Evolutionary conservation across 2,888 invertebrate species (phyloP).

Genomic region (Yponomeuta evonymella): DNA sequence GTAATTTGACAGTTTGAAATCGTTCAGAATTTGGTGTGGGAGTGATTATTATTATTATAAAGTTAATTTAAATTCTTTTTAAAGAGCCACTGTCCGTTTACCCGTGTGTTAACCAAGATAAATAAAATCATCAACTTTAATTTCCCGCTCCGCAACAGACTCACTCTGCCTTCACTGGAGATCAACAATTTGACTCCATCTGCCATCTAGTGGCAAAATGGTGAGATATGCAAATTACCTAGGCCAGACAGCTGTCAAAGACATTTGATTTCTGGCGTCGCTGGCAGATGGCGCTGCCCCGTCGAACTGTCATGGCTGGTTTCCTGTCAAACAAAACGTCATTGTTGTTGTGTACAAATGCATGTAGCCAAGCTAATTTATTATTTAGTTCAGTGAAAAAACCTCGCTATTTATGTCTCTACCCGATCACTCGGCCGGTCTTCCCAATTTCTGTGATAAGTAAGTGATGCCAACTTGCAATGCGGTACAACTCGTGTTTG

Average conservation of each 20-base stretch:
- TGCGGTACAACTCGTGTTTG: conserved; percentile 54
- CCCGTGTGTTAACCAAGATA: too few relatives aligned
- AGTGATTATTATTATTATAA: too few relatives aligned
- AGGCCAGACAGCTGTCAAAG: conserved; percentile 20
- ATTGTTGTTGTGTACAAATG: conserved; percentile 63
- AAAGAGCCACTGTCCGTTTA: neutral
- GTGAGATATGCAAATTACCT: conserved; percentile 43
- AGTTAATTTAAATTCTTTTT: neutral
- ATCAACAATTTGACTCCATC: neutral
- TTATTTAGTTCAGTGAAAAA: conserved; percentile 59
- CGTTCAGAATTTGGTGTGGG: too few relatives aligned
- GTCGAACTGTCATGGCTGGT: conserved; percentile 31
- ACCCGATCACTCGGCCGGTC: conserved; percentile 34
- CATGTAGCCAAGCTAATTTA: conserved; percentile 68
- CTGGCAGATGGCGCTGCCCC: conserved; percentile 50
- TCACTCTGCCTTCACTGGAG: conserved; percentile 20
- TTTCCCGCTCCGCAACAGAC: neutral
- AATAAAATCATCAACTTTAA: neutral
- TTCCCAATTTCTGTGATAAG: conserved; percentile 42
- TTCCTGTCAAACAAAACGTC: conserved; percentile 28
- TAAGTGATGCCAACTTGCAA: conserved; percentile 38
- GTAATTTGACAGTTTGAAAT: neutral
- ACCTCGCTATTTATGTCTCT: conserved; percentile 52
- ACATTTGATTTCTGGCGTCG: conserved; percentile 24
- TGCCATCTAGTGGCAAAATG: neutral